phyloP scores from a whole-genome alignment of 2,888 invertebrate genomes.

The Melolontha melolontha region DNA sequence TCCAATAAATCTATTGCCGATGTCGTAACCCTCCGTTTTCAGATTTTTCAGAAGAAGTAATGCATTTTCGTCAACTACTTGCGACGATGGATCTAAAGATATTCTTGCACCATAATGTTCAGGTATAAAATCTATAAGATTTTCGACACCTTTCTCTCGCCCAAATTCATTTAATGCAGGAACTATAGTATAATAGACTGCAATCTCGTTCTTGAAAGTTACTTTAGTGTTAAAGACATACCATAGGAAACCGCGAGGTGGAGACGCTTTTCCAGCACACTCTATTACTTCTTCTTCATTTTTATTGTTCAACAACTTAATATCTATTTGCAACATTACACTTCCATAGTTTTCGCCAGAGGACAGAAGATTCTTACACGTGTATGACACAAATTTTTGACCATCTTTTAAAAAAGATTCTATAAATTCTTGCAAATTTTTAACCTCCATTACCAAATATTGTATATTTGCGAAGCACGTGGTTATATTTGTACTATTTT shows the following conservation, averaged over 20 bases:
- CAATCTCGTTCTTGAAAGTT: conserved; percentile 68
- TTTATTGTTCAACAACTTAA: conserved; percentile 49
- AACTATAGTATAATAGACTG: conserved; percentile 65
- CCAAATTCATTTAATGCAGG: conserved; percentile 66
- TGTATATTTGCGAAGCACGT: neutral
- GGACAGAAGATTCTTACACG: conserved; percentile 62
- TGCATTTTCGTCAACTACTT: conserved; percentile 67
- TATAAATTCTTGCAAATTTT: conserved; percentile 17
- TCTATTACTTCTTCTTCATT: conserved; percentile 58
- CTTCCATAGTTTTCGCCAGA: conserved; percentile 73
- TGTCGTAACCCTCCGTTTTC: conserved; percentile 64
- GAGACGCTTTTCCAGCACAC: conserved; percentile 67
- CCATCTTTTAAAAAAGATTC: conserved; percentile 13
- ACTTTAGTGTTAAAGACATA: conserved; percentile 66
- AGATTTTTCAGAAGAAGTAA: conserved; percentile 69
- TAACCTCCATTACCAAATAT: conserved; percentile 18
- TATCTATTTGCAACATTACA: conserved; percentile 63
- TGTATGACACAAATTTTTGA: conserved; percentile 48
- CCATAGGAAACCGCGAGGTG: conserved; percentile 66
- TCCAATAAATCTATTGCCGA: conserved; percentile 64
- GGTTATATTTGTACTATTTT: too few relatives aligned
- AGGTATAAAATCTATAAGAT: conserved; percentile 55
- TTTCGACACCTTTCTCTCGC: conserved; percentile 53
- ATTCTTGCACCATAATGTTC: conserved; percentile 67
- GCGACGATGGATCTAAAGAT: conserved; percentile 45